Percentiles rank a stretch among this genome's conserved stretches.
These are phyloP conservation scores for Nannospalax galili DNA, from an alignment of 2,113 vertebrate genomes.

Conservation along the genomic window DNA sequence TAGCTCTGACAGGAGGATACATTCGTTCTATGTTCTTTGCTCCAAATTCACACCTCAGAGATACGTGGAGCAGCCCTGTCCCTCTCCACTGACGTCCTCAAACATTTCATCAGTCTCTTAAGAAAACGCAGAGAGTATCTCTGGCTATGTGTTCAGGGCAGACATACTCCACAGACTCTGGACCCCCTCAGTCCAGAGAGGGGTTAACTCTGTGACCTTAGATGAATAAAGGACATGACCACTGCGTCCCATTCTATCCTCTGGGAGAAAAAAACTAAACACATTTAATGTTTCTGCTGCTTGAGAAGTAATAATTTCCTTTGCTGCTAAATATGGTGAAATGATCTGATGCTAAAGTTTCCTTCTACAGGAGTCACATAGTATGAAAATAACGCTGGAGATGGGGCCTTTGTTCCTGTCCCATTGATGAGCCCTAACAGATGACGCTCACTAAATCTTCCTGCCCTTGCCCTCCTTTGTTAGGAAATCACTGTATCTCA, in stretches of 20 bases:
- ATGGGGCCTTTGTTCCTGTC: background rate
- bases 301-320: background rate
- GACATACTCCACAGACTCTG: background rate
- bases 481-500: background rate
- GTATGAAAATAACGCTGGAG: background rate
- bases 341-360: background rate
- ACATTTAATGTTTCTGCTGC: background rate
- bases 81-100: background rate
- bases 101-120: constrained; percentile 16
- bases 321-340: background rate
- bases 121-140: background rate
- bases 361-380: background rate
- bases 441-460: background rate
- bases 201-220: background rate
- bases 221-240: background rate
- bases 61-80: accelerated
- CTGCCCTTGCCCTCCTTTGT: background rate
- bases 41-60: background rate
- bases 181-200: background rate
- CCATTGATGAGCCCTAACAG: background rate
- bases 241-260: background rate
- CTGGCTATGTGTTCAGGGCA: background rate
- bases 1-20: background rate
- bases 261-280: background rate
- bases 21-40: background rate